phyloP scores from a whole-genome alignment of 2,113 vertebrate species.

The Semnornis frantzii region DNA sequence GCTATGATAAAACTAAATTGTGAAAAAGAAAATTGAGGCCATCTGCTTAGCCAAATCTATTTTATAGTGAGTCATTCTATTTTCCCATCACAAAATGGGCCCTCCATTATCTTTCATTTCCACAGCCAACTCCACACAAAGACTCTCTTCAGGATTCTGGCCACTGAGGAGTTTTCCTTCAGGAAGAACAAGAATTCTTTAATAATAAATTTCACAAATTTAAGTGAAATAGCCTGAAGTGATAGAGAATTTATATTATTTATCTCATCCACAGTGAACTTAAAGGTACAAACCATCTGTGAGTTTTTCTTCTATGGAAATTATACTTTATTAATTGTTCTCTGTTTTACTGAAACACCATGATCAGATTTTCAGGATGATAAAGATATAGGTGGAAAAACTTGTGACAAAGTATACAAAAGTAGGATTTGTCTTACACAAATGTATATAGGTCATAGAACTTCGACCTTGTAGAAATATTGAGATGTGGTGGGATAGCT shows the following conservation, averaged over 20 bases:
- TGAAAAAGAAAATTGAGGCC: background rate
- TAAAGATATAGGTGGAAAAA: background rate
- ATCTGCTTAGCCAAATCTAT: background rate
- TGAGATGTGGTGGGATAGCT: background rate
- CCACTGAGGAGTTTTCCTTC: fast-evolving
- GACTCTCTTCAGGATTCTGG: background rate
- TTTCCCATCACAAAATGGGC: background rate
- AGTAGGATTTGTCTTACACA: background rate
- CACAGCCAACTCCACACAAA: conserved; percentile 1
- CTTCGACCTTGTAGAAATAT: background rate
- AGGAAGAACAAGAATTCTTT: background rate
- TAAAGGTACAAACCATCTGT: background rate
- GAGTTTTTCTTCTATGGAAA: background rate
- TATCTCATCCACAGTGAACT: background rate
- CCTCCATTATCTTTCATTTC: conserved; percentile 19
- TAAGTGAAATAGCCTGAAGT: background rate
- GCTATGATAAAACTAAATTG: background rate
- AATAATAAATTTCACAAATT: background rate
- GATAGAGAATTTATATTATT: background rate
- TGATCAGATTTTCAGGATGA: background rate
- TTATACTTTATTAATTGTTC: background rate
- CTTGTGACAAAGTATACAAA: background rate
- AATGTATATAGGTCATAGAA: background rate
- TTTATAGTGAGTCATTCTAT: conserved; percentile 17
- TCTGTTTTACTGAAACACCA: background rate